Percentiles rank a stretch among this genome's conserved stretches.
These are phyloP conservation scores for Anhinga rufa DNA, from an alignment of 2,113 vertebrate species.

Conservation along the genomic window DNA sequence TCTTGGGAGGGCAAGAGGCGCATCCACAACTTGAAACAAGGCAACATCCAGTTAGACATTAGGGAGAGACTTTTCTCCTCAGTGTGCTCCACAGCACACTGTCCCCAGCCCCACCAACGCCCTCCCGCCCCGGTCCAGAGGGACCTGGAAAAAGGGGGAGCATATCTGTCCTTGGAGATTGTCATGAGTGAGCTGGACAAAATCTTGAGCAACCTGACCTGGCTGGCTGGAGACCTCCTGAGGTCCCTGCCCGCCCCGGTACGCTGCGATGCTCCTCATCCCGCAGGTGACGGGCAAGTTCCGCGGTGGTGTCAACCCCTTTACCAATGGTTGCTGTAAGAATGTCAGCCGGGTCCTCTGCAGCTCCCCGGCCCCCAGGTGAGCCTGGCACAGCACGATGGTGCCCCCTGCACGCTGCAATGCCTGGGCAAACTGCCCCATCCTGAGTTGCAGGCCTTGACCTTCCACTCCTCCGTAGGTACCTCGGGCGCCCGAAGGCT, in stretches of 20 bases:
- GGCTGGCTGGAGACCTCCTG: not conserved
- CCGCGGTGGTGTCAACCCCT: conserved; percentile 93
- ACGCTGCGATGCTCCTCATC: not conserved
- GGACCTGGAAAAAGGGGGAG: not conserved
- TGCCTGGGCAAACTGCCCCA: accelerated
- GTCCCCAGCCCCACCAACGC: accelerated
- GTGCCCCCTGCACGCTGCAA: not conserved
- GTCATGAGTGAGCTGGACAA: not conserved
- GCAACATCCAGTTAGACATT: not conserved
- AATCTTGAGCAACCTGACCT: not conserved
- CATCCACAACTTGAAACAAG: not conserved
- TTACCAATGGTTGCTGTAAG: conserved; percentile 91
- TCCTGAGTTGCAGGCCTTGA: accelerated
- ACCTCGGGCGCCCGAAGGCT: conserved; percentile 82
- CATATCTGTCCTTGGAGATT: not conserved
- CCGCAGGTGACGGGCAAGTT: conserved; percentile 95
- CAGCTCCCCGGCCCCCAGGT: conserved; percentile 94
- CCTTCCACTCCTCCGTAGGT: conserved; percentile 63
- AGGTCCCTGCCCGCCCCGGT: not conserved
- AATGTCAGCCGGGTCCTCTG: conserved; percentile 93
- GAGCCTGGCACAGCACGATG: accelerated
- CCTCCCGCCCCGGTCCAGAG: accelerated
- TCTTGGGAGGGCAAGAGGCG: not conserved
- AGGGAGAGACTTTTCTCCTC: too few species aligned
- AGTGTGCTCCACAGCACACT: accelerated